Percentiles rank a stretch among this genome's conserved stretches.
Conservation (phyloP, 2,113 vertebrate genomes). For the Ailuropoda melanoleuca region DNA sequence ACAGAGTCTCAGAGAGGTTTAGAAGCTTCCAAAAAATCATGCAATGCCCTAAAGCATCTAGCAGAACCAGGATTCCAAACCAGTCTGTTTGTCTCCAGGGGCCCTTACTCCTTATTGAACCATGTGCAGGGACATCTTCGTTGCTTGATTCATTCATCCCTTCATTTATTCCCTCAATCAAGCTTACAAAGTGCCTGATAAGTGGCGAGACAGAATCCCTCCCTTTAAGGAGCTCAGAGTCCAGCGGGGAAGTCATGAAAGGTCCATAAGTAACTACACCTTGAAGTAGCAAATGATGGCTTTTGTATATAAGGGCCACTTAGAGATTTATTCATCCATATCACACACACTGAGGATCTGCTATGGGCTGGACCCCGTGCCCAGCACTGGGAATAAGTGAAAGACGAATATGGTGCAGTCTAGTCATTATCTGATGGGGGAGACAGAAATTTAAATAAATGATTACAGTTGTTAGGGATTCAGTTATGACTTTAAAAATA, state of each 20-base stretch:
- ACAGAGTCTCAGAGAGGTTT: neutral
- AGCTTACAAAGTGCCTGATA: neutral
- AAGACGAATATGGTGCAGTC: constrained; percentile 40
- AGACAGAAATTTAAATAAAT: constrained; percentile 55
- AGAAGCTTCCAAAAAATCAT: neutral
- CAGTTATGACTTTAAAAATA: constrained; percentile 45
- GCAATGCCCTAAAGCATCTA: neutral
- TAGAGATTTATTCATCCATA: constrained; percentile 39
- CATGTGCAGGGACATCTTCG: neutral
- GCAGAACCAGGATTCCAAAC: neutral
- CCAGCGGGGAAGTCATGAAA: neutral
- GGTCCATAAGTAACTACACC: neutral
- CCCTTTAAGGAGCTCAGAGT: constrained; percentile 6
- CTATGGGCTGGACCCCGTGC: constrained; percentile 32
- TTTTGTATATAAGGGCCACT: constrained; percentile 30
- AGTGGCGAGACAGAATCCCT: neutral
- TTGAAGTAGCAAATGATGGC: constrained; percentile 16
- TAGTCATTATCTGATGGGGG: constrained; percentile 50
- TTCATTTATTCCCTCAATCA: neutral
- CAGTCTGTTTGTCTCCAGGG: neutral
- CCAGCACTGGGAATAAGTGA: constrained; percentile 59
- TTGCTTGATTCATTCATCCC: neutral
- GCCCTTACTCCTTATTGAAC: neutral
- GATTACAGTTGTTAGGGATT: constrained; percentile 55
- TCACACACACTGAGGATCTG: neutral